phyloP scores from a whole-genome alignment of 2,113 vertebrate species.

The Pseudorhombus dupliciocellatus region DNA sequence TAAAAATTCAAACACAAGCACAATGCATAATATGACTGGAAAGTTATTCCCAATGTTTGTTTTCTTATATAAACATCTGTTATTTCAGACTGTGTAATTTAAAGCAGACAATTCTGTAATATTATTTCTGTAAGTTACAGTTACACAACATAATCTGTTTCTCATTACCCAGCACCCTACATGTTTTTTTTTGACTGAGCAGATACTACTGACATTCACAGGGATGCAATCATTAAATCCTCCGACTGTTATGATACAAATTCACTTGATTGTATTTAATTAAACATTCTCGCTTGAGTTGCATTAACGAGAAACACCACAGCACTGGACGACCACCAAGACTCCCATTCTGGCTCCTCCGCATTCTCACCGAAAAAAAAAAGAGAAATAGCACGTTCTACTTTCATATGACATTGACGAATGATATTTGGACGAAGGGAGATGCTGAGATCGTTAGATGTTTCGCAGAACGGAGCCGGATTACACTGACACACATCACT shows the following conservation, averaged over 20 bases:
- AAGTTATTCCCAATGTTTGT: background rate
- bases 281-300: conserved; percentile 70
- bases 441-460: conserved; percentile 76
- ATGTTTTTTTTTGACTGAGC: conserved; percentile 13
- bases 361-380: conserved; percentile 64
- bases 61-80: too few species aligned
- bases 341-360: conserved; percentile 57
- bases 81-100: background rate
- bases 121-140: conserved; percentile 17
- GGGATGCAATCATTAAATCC: conserved; percentile 59
- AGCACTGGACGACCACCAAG: conserved; percentile 68
- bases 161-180: conserved; percentile 40
- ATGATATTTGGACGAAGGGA: conserved; percentile 80
- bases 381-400: conserved; percentile 37
- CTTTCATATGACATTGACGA: conserved; percentile 80
- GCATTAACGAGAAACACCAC: conserved; percentile 66
- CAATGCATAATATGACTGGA: too few species aligned
- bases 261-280: conserved; percentile 75
- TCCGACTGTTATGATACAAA: conserved; percentile 69
- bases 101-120: background rate
- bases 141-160: conserved; percentile 43
- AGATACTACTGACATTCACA: conserved; percentile 49
- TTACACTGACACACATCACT: conserved; percentile 73
- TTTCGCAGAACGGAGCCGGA: conserved; percentile 72
- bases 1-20: background rate